These are phyloP conservation scores for Borostomias antarcticus DNA, from an alignment of 2,797 vertebrate species.

Conservation along the genomic window DNA sequence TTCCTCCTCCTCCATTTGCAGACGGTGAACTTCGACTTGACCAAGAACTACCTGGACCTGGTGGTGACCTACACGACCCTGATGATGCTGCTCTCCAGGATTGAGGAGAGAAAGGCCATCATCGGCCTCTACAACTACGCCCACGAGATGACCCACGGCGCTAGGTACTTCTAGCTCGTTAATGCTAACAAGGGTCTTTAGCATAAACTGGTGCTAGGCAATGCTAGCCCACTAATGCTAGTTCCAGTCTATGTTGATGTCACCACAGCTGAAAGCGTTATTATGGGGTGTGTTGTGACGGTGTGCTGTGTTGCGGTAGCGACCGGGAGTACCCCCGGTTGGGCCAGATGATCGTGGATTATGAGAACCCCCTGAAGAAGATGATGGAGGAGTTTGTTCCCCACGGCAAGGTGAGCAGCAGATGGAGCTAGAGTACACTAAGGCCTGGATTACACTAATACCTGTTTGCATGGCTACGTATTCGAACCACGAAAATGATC, in stretches of 20 bases:
- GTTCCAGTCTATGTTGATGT: neutral
- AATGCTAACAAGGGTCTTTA: neutral
- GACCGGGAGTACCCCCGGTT: constrained; percentile 96
- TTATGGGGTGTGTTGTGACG: neutral
- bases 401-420: constrained; percentile 90
- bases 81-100: constrained; percentile 95
- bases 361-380: constrained; percentile 98
- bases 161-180: constrained; percentile 79
- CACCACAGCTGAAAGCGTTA: neutral
- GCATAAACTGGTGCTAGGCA: neutral
- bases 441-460: no score
- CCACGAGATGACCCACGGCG: constrained; percentile 98
- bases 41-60: constrained; percentile 96
- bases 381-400: constrained; percentile 99
- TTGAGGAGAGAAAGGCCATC: constrained; percentile 98
- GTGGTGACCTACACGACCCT: constrained; percentile 98
- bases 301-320: constrained; percentile 60
- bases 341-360: constrained; percentile 99
- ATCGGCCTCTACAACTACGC: constrained; percentile 98
- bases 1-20: constrained; percentile 47
- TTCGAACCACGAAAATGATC: no score
- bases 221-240: neutral
- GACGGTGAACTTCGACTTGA: constrained; percentile 99
- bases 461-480: no score
- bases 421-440: no score